Evolutionary conservation across 1,140 invertebrate genomes (phyloP), one percentile per base, ranked within the genome.

Genomic region (Sinonovacula constricta): DNA sequence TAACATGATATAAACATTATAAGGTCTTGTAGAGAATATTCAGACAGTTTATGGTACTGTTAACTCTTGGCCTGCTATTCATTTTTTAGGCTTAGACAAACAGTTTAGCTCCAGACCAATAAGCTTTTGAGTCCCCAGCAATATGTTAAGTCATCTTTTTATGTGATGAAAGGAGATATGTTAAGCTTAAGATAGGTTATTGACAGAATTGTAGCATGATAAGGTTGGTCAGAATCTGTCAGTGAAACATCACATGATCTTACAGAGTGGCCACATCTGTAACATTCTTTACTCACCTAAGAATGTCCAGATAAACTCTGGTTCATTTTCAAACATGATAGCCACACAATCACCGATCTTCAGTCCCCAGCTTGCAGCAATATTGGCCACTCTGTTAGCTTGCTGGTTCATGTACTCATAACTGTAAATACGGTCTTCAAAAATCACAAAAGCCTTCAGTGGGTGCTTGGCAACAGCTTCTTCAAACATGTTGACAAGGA

Each of bases 201-300:
- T 10, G 10, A 14, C 22, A 18, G 7, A 10, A 10, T 24, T 15
- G 10, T 57, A 7, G 54, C n/a, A 22, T 18, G 4, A 5, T 2
- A 22, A 7, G n/a, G 7, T 22, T 5, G 7, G 26, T 5, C 7
- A 56, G 7, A 56, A 7, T 7, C 22, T 56, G 22, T 22, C 22
- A 56, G 7, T 22, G 54, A 12, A 7, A 56, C 26, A 22, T 12
- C 18, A 12, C 7, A 22, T 26, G 7, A 7, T 56, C 5, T 4
- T 7, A 56, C 54, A 18, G 5, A 22, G 4, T 5, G 26, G 7
- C 22, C 26, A 26, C 5, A 4, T 18, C 26, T 7, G 26, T 1
- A n/a, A n/a, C n/a, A n/a, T n/a, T n/a, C n/a, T n/a, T n/a, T n/a
- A 65, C 83, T 79, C 81, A 89, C 88, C 88, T 57, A 89, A 65